Percentiles rank a stretch among this genome's conserved stretches.
These are phyloP conservation scores for Lagria hirta DNA, from an alignment of 2,888 invertebrate genomes.

Conservation along the genomic window DNA sequence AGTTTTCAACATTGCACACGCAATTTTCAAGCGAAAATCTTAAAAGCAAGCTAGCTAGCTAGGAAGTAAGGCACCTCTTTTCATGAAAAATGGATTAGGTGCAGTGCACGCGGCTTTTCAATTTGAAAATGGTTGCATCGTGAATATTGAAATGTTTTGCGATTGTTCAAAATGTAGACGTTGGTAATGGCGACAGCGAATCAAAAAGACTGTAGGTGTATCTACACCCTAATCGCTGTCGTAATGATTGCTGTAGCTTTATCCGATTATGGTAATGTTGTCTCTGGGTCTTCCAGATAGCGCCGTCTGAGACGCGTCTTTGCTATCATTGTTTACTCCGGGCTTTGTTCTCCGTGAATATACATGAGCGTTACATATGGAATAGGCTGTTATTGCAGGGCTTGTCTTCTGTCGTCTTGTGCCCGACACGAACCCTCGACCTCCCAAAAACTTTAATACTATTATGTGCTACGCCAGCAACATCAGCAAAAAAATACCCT, in stretches of 20 bases:
- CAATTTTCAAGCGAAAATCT: no score
- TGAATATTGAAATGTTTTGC: no score
- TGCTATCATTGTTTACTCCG: constrained; percentile 52
- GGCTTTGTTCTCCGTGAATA: constrained; percentile 54
- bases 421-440: constrained; percentile 27
- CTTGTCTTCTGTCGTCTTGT: constrained; percentile 31
- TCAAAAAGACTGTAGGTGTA: no score
- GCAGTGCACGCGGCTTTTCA: no score
- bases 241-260: constrained; percentile 50
- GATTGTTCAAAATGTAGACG: no score
- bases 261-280: constrained; percentile 55
- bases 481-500: no score
- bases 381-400: constrained; percentile 52
- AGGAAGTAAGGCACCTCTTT: no score
- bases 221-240: constrained; percentile 50
- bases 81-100: no score
- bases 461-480: constrained; percentile 26
- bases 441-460: constrained; percentile 41
- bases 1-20: no score
- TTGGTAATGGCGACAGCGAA: no score
- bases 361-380: constrained; percentile 56
- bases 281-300: constrained; percentile 51
- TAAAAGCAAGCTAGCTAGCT: no score
- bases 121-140: no score
- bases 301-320: constrained; percentile 39